phyloP scores from a whole-genome alignment of 2,888 invertebrate genomes.

The Acanthococcus lagerstroemiae region DNA sequence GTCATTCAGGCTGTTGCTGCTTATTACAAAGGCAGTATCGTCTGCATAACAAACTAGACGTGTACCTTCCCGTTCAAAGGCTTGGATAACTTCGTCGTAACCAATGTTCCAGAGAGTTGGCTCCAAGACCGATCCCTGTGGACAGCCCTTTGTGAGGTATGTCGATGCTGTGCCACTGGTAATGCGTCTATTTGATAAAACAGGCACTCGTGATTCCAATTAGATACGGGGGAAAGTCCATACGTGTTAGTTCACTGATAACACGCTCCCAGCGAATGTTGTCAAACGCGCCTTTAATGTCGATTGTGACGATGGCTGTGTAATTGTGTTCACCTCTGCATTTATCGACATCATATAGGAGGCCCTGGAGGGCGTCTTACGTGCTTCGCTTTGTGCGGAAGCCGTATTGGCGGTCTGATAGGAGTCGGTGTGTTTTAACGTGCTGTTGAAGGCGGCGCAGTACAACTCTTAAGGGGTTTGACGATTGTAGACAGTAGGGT shows the following conservation, averaged over 20 bases:
- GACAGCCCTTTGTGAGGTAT: background rate
- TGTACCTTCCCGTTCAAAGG: background rate
- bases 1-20: background rate
- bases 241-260: background rate
- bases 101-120: background rate
- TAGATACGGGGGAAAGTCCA: too few species aligned
- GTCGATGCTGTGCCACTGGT: background rate
- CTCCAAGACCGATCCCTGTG: background rate
- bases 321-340: background rate
- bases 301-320: background rate
- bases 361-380: background rate
- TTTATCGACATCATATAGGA: background rate
- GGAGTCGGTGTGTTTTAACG: background rate
- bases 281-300: background rate
- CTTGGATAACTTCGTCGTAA: background rate
- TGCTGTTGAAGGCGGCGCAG: background rate
- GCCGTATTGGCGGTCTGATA: background rate
- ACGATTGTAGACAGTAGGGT: background rate
- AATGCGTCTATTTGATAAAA: background rate
- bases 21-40: background rate
- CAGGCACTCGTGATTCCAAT: too few species aligned
- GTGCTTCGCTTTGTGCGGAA: background rate
- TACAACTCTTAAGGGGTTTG: conserved; percentile 3
- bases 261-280: background rate
- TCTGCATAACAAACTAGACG: background rate